Evolutionary conservation across 2,888 invertebrate species (phyloP), one percentile per base, ranked within the genome.

Genomic region (Pilophorus perplexus): DNA sequence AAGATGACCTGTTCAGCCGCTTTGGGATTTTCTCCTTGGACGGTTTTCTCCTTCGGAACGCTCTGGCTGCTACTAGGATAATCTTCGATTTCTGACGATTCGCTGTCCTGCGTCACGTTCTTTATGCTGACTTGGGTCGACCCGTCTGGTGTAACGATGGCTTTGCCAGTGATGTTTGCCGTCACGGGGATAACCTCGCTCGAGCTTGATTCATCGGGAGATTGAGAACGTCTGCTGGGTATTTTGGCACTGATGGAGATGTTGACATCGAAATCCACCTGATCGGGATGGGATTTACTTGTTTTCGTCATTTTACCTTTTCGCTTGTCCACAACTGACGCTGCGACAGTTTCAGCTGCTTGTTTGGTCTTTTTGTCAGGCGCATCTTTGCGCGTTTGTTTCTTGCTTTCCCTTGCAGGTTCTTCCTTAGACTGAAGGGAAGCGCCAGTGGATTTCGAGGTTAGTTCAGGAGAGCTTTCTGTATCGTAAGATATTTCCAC

Each of bases 241-340:
- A 59, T 25, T 59, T 59, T 59, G 6, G 59, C 59, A 10, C 42
- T 59, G 14, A 59, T 40, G 6, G 59, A 59, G 12, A 59, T 59
- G 42, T 59, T 59, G 4, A 59, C 25, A 42, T 59, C 59, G 5
- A 59, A 59, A 16, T 59, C 59, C 8, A 59, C 22, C 38, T 33
- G 55, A 12, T 55, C 4, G 6, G 55, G 22, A 10, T 16, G 18
- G 10, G 22, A 20, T 55, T 55, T 55, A 28, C 28, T 18, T n/a
- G n/a, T n/a, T 52, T 27, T 52, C 6, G 22, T 12, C 10, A 38
- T 55, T 22, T 33, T 37, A 12, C 22, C 22, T 20, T 55, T 37
- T 20, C 12, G 20, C n/a, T 18, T 55, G 1, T n/a, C n/a, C n/a
- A n/a, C n/a, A n/a, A n/a, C n/a, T n/a, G n/a, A n/a, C n/a, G n/a